Base-by-base conservation (phyloP, 1,140 invertebrate species). In the Andrena cerasifolii region DNA sequence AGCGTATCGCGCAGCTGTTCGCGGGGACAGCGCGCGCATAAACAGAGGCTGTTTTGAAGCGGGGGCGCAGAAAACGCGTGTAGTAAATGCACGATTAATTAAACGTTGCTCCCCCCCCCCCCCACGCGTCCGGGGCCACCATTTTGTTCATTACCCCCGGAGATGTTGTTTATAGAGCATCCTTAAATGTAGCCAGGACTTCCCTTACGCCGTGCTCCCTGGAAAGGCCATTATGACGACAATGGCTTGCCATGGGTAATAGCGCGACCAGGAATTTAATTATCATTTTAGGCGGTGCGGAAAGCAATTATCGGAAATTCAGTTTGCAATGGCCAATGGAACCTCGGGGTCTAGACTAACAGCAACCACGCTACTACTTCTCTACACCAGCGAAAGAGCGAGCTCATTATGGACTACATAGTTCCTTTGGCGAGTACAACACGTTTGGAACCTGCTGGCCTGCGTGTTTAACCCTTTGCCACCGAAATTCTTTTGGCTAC, bases 231-330 rank as follows among this genome's bases (percentile, higher is more conserved):
- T 85, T 85, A 74, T 43, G 68, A 82, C 63, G 58, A 71, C 80
- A 82, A 80, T 63, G 73, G 63, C 62, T 74, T 77, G 77, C 73
- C 54, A 72, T 79, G 77, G 77, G 63, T 80, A 85, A 68, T 82
- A 74, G 80, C 82, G 78, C 79, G 86, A 78, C 83, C 84, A 84
- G 84, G 85, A 90, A 92, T 92, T 92, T 89, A 89, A 92, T 91
- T 91, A 92, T 90, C 87, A 91, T 91, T 92, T 91, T 89, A 89
- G 87, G 85, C 84, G 81, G 79, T 75, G 89, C 83, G 85, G 86
- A 89, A 90, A 91, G 88, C 88, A 92, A 91, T 91, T 91, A 92
- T 91, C 76, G 89, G 89, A 90, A 92, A 92, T 89, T 90, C 86
- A 90, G 87, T 90, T 92, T 87, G 73, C 70, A 74, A 86, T 85